Evolutionary conservation across 2,888 invertebrate species (phyloP).

Genomic region (Odontomyia ornata): DNA sequence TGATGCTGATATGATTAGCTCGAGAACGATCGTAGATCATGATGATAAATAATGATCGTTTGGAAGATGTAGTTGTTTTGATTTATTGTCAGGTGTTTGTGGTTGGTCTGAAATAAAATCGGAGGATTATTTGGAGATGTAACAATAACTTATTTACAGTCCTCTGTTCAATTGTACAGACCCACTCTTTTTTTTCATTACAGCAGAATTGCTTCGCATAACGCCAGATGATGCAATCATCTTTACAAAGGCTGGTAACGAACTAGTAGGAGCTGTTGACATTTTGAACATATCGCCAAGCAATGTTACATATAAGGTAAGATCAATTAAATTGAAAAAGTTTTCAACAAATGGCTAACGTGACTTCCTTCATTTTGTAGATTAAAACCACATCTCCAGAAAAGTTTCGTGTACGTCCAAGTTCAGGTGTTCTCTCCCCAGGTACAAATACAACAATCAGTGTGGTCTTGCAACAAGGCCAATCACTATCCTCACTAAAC

Average conservation of each 20-base stretch:
- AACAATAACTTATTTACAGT: too few species aligned
- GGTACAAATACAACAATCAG: slow-evolving; percentile 72
- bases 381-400: slow-evolving; percentile 96
- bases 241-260: slow-evolving; percentile 72
- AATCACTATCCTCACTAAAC: slow-evolving; percentile 72
- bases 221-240: slow-evolving; percentile 76
- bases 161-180: too few species aligned
- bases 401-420: slow-evolving; percentile 92
- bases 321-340: neutral
- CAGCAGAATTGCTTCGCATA: slow-evolving; percentile 70
- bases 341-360: neutral
- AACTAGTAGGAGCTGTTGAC: slow-evolving; percentile 72
- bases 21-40: too few species aligned
- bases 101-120: too few species aligned
- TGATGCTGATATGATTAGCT: too few species aligned
- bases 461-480: slow-evolving; percentile 80
- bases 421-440: slow-evolving; percentile 77
- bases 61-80: too few species aligned
- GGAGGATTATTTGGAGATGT: too few species aligned
- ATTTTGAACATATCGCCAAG: slow-evolving; percentile 75
- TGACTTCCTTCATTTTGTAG: slow-evolving; percentile 64
- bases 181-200: slow-evolving; percentile 49
- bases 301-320: slow-evolving; percentile 75
- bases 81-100: too few species aligned
- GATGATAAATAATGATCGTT: too few species aligned